phyloP scores from a whole-genome alignment of 2,113 vertebrate species.

The Arothron firmamentum region DNA sequence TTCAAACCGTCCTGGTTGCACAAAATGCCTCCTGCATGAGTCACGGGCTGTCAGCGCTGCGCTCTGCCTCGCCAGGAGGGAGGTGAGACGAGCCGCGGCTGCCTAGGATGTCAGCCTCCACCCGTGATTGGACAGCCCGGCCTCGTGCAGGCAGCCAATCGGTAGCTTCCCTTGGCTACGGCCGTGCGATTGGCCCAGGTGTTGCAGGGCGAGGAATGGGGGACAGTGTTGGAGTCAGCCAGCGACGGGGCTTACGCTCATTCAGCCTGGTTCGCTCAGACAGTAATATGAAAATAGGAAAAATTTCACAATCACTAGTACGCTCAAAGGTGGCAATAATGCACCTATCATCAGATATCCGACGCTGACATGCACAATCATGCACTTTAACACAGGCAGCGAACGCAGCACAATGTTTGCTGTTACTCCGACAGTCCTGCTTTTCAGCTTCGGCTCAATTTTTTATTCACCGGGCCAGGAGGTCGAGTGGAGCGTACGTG shows the following conservation, averaged over 20 bases:
- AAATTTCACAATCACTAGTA: neutral
- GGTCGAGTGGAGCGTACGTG: slow-evolving; percentile 12
- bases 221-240: slow-evolving; percentile 21
- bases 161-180: slow-evolving; percentile 47
- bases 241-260: neutral
- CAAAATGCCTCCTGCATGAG: slow-evolving; percentile 60
- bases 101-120: slow-evolving; percentile 49
- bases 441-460: slow-evolving; percentile 37
- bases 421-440: slow-evolving; percentile 15
- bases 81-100: slow-evolving; percentile 44
- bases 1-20: slow-evolving; percentile 26
- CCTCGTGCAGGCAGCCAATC: slow-evolving; percentile 62
- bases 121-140: slow-evolving; percentile 58
- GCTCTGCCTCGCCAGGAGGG: slow-evolving; percentile 43
- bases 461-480: slow-evolving; percentile 39
- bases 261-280: neutral
- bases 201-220: slow-evolving; percentile 68
- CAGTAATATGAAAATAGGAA: neutral
- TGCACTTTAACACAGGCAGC: slow-evolving; percentile 1
- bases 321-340: neutral
- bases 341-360: neutral
- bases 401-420: slow-evolving; percentile 12
- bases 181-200: slow-evolving; percentile 71
- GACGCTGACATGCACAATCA: neutral
- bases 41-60: slow-evolving; percentile 58